These are phyloP conservation scores for Watsonalla cultraria DNA, from an alignment of 2,888 invertebrate species.

Conservation along the genomic window DNA sequence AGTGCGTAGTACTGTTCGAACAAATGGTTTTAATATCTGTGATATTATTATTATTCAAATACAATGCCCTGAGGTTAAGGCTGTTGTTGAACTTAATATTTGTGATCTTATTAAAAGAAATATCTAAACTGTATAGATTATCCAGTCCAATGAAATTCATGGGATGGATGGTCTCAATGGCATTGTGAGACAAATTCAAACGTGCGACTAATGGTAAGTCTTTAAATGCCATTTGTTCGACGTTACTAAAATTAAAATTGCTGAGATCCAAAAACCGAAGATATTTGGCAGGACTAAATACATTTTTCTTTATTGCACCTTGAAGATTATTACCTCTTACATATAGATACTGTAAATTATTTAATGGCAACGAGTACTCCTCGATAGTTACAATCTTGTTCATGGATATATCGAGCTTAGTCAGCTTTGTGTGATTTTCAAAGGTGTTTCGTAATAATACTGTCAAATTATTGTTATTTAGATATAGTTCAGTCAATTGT, in stretches of 20 bases:
- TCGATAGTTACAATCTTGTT: conserved; percentile 49
- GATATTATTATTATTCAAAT: conserved; percentile 50
- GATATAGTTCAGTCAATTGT: conserved; percentile 44
- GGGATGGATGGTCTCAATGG: conserved; percentile 38
- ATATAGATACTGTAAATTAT: conserved; percentile 51
- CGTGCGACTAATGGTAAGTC: conserved; percentile 50
- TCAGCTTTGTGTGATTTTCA: conserved; percentile 36
- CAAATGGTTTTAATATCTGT: conserved; percentile 32
- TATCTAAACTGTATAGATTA: conserved; percentile 56
- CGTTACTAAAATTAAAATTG: conserved; percentile 40
- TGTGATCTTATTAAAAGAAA: conserved; percentile 48
- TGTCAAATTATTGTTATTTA: conserved; percentile 46
- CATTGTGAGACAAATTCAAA: conserved; percentile 56
- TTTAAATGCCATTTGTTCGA: conserved; percentile 45
- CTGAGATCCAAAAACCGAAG: conserved; percentile 54
- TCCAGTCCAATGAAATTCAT: conserved; percentile 47
- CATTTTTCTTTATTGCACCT: conserved; percentile 36
- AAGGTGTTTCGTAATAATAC: conserved; percentile 35
- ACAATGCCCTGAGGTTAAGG: conserved; percentile 48
- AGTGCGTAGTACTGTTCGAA: conserved; percentile 27
- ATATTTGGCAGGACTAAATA: conserved; percentile 52
- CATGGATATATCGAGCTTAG: conserved; percentile 47
- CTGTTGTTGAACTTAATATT: conserved; percentile 32
- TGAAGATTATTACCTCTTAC: conserved; percentile 41
- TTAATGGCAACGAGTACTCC: conserved; percentile 44